These are phyloP conservation scores for Phocides pigmalion DNA, from an alignment of 1,140 invertebrate genomes.

Conservation along the genomic window DNA sequence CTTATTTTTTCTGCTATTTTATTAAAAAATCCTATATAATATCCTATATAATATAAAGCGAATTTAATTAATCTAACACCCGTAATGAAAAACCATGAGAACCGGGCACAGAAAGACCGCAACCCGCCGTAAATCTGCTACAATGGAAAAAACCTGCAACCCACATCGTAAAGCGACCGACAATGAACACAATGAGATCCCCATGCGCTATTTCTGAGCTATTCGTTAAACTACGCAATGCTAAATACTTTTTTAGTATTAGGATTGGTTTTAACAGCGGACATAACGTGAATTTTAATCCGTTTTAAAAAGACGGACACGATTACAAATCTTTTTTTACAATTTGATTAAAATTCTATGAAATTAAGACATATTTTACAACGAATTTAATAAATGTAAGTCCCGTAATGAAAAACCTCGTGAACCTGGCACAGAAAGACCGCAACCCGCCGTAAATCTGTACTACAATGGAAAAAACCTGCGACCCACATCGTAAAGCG, in stretches of 20 bases:
- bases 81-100: neutral
- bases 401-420: neutral
- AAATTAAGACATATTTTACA: too few relatives aligned
- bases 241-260: too few relatives aligned
- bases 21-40: too few relatives aligned
- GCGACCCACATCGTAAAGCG: neutral
- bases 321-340: too few relatives aligned
- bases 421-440: neutral
- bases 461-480: neutral
- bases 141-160: neutral
- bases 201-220: neutral
- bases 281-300: neutral
- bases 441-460: neutral
- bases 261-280: neutral
- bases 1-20: too few relatives aligned
- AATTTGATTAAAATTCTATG: too few relatives aligned
- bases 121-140: neutral
- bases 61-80: too few relatives aligned
- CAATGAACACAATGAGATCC: slow-evolving; percentile 1
- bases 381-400: too few relatives aligned
- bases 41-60: too few relatives aligned
- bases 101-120: neutral
- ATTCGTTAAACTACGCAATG: too few relatives aligned
- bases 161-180: neutral
- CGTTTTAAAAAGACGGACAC: too few relatives aligned